Evolutionary conservation across 2,888 invertebrate species (phyloP).

Genomic region (Dusona sp.): DNA sequence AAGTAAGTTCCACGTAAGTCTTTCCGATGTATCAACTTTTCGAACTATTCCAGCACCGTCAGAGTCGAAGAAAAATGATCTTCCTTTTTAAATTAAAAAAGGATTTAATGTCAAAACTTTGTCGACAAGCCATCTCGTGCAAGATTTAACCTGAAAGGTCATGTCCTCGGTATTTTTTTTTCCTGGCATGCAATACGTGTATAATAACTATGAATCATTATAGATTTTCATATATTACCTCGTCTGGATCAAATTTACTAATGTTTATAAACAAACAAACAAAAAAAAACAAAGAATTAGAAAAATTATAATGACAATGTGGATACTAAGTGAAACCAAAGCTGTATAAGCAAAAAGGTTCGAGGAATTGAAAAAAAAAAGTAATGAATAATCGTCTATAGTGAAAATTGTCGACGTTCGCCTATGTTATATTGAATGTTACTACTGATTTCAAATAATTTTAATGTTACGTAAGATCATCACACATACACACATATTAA

Average conservation of each 20-base stretch:
- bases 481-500: conserved; percentile 37
- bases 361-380: conserved; percentile 71
- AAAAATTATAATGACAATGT: conserved; percentile 54
- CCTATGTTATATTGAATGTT: conserved; percentile 70
- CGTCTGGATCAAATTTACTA: conserved; percentile 61
- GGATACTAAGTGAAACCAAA: conserved; percentile 25
- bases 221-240: conserved; percentile 65
- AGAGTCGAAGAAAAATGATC: background rate
- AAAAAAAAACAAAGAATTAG: conserved; percentile 20
- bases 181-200: conserved; percentile 68
- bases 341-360: conserved; percentile 57
- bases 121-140: conserved; percentile 51
- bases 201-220: conserved; percentile 52
- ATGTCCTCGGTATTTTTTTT: conserved; percentile 63
- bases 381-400: conserved; percentile 59
- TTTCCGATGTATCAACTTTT: background rate
- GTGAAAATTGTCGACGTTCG: conserved; percentile 62
- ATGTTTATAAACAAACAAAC: conserved; percentile 40
- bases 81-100: no score
- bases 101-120: background rate
- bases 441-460: conserved; percentile 72
- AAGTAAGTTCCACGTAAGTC: background rate
- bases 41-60: background rate
- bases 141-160: conserved; percentile 50
- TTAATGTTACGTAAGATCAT: conserved; percentile 73